phyloP scores from a whole-genome alignment of 2,888 invertebrate genomes.

The Sinotaia quadrata region DNA sequence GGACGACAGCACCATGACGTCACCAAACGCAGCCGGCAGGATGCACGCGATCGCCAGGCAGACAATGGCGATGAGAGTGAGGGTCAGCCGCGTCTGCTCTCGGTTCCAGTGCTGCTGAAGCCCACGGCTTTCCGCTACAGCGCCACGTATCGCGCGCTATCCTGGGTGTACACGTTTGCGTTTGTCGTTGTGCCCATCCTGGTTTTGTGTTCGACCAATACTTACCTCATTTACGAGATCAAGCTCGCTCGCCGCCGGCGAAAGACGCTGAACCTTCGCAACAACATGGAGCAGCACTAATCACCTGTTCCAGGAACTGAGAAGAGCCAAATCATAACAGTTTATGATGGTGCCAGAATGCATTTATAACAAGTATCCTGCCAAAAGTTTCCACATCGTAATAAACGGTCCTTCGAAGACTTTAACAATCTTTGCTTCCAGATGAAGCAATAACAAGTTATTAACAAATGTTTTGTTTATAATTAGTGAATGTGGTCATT shows the following conservation, averaged over 20 bases:
- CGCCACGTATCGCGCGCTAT: constrained; percentile 41
- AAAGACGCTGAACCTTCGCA: constrained; percentile 47
- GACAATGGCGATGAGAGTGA: constrained; percentile 64
- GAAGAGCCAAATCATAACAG: too few species aligned
- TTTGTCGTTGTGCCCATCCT: constrained; percentile 59
- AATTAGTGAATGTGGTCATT: too few species aligned
- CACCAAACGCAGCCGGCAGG: constrained; percentile 62
- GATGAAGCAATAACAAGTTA: too few species aligned
- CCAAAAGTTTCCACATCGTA: too few species aligned
- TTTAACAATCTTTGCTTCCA: too few species aligned
- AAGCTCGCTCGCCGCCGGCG: constrained; percentile 51
- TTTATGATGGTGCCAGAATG: too few species aligned
- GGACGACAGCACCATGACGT: constrained; percentile 32
- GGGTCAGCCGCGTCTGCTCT: constrained; percentile 55
- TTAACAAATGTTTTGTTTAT: too few species aligned
- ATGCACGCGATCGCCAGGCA: constrained; percentile 64
- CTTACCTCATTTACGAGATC: constrained; percentile 58
- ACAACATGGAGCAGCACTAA: constrained; percentile 55
- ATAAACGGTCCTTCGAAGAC: too few species aligned
- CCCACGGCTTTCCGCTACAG: constrained; percentile 55
- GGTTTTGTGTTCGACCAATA: constrained; percentile 52
- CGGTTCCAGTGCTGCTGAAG: constrained; percentile 46
- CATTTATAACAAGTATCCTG: too few species aligned
- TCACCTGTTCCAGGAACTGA: too few species aligned
- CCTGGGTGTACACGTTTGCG: constrained; percentile 57